Evolutionary conservation across 1,140 invertebrate genomes (phyloP), one percentile per base, ranked within the genome.

Genomic region (Heliconius hermathena): DNA sequence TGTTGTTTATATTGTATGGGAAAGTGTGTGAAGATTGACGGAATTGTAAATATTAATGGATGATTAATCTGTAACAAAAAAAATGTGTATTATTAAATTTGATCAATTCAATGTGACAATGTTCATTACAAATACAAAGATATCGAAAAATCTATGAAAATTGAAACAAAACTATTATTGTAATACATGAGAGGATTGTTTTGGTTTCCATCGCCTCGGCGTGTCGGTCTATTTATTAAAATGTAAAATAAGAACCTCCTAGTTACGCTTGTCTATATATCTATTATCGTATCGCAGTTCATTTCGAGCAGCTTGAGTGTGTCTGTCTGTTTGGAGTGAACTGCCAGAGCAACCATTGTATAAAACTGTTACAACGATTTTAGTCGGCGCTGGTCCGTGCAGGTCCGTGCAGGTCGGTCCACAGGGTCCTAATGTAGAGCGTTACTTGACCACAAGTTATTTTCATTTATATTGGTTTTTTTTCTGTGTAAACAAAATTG

Each of bases 371-470:
- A 91, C 91, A 91, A 92, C 90, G 91, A 91, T 84, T 85, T 87
- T 88, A 88, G 84, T 89, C 86, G 84, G 85, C 87, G 86, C 85
- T 85, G 85, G 81, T 73, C 78, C 82, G 79, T 84, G 87, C 87
- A 87, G 80, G 36, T 82, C 70, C 81, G 88, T 26, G 26, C 26
- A 26, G 26, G 26, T 84, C 85, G 87, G 83, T 89, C 83, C 89
- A 93, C 91, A 93, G 91, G 91, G 89, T 91, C 86, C 88, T 91
- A 88, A 89, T 85, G 85, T 92, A 90, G 88, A 85, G 54, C 54
- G 54, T 66, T 66, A 29, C 60, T 36, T 66, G 60, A 66, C 22
- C 26, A 5, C 60, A 46, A 46, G 3, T 16, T 46, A 16, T 46
- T 46, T 46, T 16, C 52, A n/a, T n/a, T 54, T 18, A 5, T 54